Base-by-base conservation (phyloP, 2,113 vertebrate species). In the Oreochromis niloticus region DNA sequence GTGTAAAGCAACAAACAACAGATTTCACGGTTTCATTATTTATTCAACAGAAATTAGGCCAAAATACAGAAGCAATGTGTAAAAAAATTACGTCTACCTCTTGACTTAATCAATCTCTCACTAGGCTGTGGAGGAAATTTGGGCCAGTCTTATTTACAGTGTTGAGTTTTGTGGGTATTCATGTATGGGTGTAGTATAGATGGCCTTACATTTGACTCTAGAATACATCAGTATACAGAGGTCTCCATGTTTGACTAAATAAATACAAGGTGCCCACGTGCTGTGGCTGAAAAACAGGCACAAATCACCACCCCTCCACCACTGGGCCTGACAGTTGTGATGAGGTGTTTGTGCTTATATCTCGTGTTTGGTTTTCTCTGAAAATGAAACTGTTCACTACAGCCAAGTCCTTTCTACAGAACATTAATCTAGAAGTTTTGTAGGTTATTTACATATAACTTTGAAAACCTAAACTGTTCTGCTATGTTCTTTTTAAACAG, bases 181-280 rank as follows among this genome's bases (percentile, higher is more conserved):
- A 48, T 48, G 46, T 17, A 48, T 48, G 39, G 39, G 39, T 41
- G 39, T 41, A 12, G 9, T 9, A 11, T 10, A 41, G 39, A 41
- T 41, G 10, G 39, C 39, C 39, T 41, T 10, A 41, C 39, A 41
- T 41, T 41, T 41, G 39, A 41, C 39, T 41, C 10, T 41, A 41
- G 39, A 41, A 41, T 11, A 41, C 10, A 0, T 10, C 11, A 4
- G 39, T 41, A 41, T 41, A 12, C 39, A 41, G 39, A 41, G 39
- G 9, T 5, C 4, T 11, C 10, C 10, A 41, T 41, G 4, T 2
- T 12, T 1, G 39, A 41, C 11, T 41, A 10, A 41, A 41, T 41
- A 41, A 41, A 10, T 41, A 12, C 11, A 41, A 41, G 39, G 3
- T 10, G 3, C 32, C 16, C 6, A 0, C 0, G 17, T 39, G 3